Evolutionary conservation across 2,797 vertebrate genomes (phyloP), one percentile per base, ranked within the genome.

Genomic region (Squalus acanthias): DNA sequence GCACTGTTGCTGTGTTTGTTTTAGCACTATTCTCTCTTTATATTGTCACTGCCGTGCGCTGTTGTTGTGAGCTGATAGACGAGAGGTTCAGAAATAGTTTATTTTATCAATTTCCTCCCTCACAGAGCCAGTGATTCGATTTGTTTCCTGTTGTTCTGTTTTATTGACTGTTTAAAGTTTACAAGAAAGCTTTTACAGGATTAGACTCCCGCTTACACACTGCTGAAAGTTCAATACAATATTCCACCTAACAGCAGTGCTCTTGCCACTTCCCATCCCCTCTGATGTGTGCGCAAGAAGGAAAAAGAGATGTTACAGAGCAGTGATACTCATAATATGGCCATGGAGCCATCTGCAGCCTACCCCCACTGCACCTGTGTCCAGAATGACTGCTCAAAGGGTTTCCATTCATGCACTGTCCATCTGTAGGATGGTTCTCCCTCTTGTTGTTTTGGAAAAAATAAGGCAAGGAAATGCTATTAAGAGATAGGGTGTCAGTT

Each of bases 81-180:
- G 57, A 7, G 60, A 65, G 15, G 29, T 65, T 65, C 33, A n/a
- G 29, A n/a, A 65, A 92, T 92, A 92, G 87, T 89, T 92, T 67
- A 15, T 7, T 92, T n/a, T 92, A 67, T 92, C 89, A 92, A n/a
- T 39, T n/a, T 92, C 4, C 15, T 65, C 89, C 60, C 60, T 92
- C 33, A 15, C 89, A 92, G 33, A 65, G 60, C 60, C 17, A 33
- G 4, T 63, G n/a, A n/a, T 65, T 92, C 63, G 89, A 65, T 65
- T 63, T 92, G 89, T n/a, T n/a, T 67, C 60, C 60, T 92, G 89
- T 20, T 39, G 89, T 7, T 92, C 89, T n/a, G 89, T 65, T 67
- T 92, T 92, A 92, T 92, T 65, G 88, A 63, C 26, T 60, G 57
- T 92, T 92, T 92, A 22, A n/a, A 63, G 89, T n/a, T 92, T 65